Percentiles rank a stretch among this genome's conserved stretches.
Conservation (phyloP, 1,140 invertebrate genomes). For the Drosophila fuyamai region DNA sequence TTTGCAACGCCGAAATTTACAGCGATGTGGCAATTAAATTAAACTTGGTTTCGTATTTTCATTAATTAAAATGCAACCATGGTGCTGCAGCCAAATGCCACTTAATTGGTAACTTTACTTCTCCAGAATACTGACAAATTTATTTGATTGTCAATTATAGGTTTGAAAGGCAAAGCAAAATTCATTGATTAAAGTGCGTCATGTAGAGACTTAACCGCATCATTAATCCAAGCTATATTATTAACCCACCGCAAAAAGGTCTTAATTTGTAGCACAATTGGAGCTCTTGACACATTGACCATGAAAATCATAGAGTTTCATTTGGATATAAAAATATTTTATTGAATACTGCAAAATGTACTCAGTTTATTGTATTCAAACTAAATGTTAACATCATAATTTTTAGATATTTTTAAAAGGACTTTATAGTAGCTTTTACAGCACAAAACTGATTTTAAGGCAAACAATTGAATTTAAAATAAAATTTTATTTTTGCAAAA, state of each 20-base stretch:
- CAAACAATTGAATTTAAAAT: too few species aligned
- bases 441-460: too few species aligned
- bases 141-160: neutral
- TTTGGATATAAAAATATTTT: too few species aligned
- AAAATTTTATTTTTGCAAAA: too few species aligned
- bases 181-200: neutral
- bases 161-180: neutral
- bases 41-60: constrained; percentile 8
- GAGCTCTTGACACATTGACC: neutral
- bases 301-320: neutral
- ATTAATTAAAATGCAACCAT: constrained; percentile 36
- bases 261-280: constrained; percentile 14
- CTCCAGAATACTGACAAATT: too few species aligned
- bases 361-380: too few species aligned
- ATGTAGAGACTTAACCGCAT: neutral
- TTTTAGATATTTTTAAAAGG: too few species aligned
- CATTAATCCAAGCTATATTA: neutral
- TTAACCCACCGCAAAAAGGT: neutral
- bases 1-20: constrained; percentile 9
- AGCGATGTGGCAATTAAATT: constrained; percentile 37
- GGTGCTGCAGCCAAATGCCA: neutral
- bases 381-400: too few species aligned
- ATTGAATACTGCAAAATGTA: too few species aligned
- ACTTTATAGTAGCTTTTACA: too few species aligned
- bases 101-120: neutral